Base-by-base conservation (phyloP, 1,140 invertebrate genomes). In the Yoshiicerus persimilis region DNA sequence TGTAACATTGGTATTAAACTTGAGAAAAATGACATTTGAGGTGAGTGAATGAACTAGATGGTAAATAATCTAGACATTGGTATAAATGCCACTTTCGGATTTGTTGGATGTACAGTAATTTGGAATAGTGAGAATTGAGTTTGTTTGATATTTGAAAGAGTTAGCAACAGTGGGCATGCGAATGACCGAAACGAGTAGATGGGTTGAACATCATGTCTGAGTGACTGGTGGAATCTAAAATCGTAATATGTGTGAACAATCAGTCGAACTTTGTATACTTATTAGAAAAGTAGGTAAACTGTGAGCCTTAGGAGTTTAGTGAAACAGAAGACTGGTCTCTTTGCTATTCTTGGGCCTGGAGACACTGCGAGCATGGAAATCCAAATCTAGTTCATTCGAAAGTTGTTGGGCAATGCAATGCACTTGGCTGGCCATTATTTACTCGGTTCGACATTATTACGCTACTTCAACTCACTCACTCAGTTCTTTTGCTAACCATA, bases 371-470 rank as follows among this genome's bases (percentile, higher is more conserved):
- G 47, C 16, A 56, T 16, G 4, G 1, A 41, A 41, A 41, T 41
- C 39, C 39, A 56, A 56, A 56, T 70, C 30, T 16, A 70, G 66
- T 70, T 30, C 66, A 70, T 70, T 80, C 75, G 32, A 80, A 80
- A 80, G 32, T 80, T 80, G 11, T 36, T 36, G 1, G 16, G 34
- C 32, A n/a, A 23, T 80, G 75, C 75, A 80, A 70, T 70, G 66
- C 25, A 70, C 66, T 70, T 56, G 47, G 47, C 75, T 80, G 32
- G 75, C 75, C 32, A 80, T 80, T 80, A 80, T 80, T 80, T 80
- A 80, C 75, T 80, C n/a, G 27, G 32, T 80, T 80, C 34, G 75
- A 80, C 75, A 80, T 80, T 80, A 80, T n/a, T 80, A 80, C 16
- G 47, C 47, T 56, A 56, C 47, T 56, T 56, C 47, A 56, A 56